Percentiles rank a stretch among this genome's conserved stretches.
Conservation (phyloP, 1,140 invertebrate genomes). For the Lasaia peninsularis region DNA sequence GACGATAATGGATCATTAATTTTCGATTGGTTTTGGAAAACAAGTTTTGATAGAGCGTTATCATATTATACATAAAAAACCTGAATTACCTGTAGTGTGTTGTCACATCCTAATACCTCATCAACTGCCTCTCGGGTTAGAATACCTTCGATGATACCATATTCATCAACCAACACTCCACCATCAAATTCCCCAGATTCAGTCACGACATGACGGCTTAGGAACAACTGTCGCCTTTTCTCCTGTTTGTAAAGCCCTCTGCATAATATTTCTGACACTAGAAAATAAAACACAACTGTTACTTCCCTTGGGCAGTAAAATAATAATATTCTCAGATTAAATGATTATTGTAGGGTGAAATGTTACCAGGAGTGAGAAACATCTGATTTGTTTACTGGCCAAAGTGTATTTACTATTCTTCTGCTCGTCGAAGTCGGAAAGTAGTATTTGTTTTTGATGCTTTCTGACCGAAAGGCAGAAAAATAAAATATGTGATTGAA, state of each 20-base stretch:
- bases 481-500: too few relatives aligned
- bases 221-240: slow-evolving; percentile 41
- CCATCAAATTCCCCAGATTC: slow-evolving; percentile 57
- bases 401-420: too few relatives aligned
- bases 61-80: neutral
- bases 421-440: too few relatives aligned
- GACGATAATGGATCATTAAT: too few relatives aligned
- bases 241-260: slow-evolving; percentile 28
- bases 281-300: slow-evolving; percentile 2
- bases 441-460: too few relatives aligned
- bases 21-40: too few relatives aligned
- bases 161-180: slow-evolving; percentile 53
- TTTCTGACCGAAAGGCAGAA: too few relatives aligned
- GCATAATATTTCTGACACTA: slow-evolving; percentile 25
- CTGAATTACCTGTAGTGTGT: slow-evolving; percentile 25
- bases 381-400: too few relatives aligned
- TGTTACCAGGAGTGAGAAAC: too few relatives aligned
- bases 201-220: slow-evolving; percentile 55
- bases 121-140: slow-evolving; percentile 43
- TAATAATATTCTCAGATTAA: neutral
- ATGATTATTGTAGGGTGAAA: neutral
- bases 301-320: too few relatives aligned
- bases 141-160: slow-evolving; percentile 60
- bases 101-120: slow-evolving; percentile 32
- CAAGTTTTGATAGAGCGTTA: too few relatives aligned